A percentile compares a stretch with the other conserved stretches of the same genome.
Evolutionary conservation across 2,797 vertebrate genomes (phyloP).

Genomic region (Platalea minor): DNA sequence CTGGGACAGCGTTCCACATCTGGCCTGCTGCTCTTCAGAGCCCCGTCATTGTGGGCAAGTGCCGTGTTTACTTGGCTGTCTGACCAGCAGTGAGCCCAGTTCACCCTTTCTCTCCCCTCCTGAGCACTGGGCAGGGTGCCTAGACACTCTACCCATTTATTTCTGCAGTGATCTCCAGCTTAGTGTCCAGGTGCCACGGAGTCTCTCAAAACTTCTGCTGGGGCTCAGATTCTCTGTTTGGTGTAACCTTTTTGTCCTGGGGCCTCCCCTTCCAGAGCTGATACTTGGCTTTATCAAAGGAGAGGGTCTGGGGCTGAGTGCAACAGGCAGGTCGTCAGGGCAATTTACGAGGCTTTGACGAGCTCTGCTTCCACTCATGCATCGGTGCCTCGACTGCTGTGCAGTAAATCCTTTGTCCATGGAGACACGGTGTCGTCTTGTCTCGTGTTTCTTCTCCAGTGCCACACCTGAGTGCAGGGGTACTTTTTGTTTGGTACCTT

Average conservation of each 20-base stretch:
- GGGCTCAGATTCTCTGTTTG: not conserved
- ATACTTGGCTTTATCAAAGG: not conserved
- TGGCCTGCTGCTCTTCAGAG: not conserved
- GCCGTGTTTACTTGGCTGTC: not conserved
- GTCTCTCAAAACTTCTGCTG: not conserved
- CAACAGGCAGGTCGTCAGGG: not conserved
- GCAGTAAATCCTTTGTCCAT: conserved; percentile 9
- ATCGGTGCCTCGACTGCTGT: not conserved
- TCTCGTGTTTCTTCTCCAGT: not conserved
- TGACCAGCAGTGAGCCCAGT: not conserved
- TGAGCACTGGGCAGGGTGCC: not conserved
- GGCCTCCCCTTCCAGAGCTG: not conserved
- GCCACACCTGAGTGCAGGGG: not conserved
- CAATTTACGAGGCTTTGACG: not conserved
- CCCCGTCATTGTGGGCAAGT: not conserved
- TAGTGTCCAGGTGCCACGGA: not conserved
- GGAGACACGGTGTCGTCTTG: not conserved
- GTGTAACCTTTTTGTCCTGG: not conserved
- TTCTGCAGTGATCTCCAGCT: not conserved
- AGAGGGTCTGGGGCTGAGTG: not conserved
- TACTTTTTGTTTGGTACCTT: not conserved
- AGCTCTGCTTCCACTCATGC: not conserved
- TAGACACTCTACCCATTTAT: not conserved
- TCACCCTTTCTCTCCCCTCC: not conserved
- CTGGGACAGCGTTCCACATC: not conserved